Base-by-base conservation (phyloP, 2,888 invertebrate species). In the Acrocyrtus sp. region DNA sequence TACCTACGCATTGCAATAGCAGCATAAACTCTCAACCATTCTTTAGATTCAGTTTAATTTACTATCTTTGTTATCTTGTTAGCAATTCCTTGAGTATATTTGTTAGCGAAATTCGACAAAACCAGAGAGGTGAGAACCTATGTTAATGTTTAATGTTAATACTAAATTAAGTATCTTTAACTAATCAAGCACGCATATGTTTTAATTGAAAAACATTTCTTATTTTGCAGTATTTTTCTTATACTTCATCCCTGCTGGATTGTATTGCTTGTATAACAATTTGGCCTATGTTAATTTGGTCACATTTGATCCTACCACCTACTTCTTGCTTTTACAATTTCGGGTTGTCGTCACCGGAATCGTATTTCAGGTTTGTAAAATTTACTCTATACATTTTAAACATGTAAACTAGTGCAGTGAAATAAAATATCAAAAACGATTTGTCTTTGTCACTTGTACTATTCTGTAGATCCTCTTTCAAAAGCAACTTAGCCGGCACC, bases 191-290 rank as follows among this genome's bases (percentile, higher is more conserved):
- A n/a, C n/a, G 3, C 3, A 29, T 39, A 12, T 51, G 15, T 62
- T 21, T 12, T 21, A 6, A 50, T 17, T 26, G 41, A 57, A 8
- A 10, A 12, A 58, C 24, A 26, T 58, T 26, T n/a, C 10, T 43
- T 43, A 47, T 45, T 53, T 26, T 61, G 8, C 88, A 83, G 88
- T 95, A 51, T 85, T 95, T 80, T 84, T 91, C 65, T 84, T 94
- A 50, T 97, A 98, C 83, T 92, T 96, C 85, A 90, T 97, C 77
- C 97, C 97, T 47, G 92, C 96, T 0, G 88, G 93, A 82, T 85
- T 97, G 62, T 98, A 98, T 84, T 96, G 96, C 82, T 87, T 96
- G 60, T 97, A 97, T 87, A 97, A 98, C 84, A 97, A 97, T 86
- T 87, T 98, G 82, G 90, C 95, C 29, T 97, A 96, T 85, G 87